Percentiles rank a stretch among this genome's conserved stretches.
phyloP scores from a whole-genome alignment of 2,888 invertebrate species.

The Sisyra nigra region DNA sequence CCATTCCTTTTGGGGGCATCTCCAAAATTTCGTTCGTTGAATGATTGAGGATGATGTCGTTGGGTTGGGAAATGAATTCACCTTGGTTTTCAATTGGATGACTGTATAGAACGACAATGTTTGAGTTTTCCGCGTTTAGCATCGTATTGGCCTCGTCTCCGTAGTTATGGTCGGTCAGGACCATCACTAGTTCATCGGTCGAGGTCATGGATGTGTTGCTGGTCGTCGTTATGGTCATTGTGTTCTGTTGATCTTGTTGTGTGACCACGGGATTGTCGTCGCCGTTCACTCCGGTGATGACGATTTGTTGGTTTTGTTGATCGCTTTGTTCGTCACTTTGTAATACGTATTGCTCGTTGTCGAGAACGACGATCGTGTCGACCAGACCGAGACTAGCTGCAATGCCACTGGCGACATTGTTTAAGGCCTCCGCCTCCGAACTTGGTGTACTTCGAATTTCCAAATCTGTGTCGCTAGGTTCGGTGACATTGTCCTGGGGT shows the following conservation, averaged over 20 bases:
- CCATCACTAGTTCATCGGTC: conserved; percentile 44
- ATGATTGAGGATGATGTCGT: conserved; percentile 28
- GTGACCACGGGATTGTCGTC: too few species aligned
- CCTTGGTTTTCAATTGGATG: conserved; percentile 38
- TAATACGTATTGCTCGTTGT: conserved; percentile 42
- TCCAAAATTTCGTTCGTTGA: conserved; percentile 19
- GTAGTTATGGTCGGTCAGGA: conserved; percentile 40
- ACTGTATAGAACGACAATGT: conserved; percentile 46
- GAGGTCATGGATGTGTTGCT: conserved; percentile 22
- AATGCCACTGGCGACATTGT: conserved; percentile 37
- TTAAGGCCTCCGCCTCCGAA: conserved; percentile 36
- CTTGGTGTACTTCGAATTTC: conserved; percentile 26
- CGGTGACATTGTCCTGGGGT: conserved; percentile 12
- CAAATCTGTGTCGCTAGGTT: conserved; percentile 13
- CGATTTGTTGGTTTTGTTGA: conserved; percentile 13
- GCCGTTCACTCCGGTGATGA: conserved; percentile 13
- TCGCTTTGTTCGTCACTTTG: conserved; percentile 17
- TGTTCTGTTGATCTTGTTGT: too few species aligned
- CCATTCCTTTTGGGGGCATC: conserved; percentile 1
- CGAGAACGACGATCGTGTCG: conserved; percentile 36
- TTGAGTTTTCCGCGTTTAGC: conserved; percentile 34
- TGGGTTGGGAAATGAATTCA: conserved; percentile 29
- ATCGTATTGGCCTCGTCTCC: conserved; percentile 34
- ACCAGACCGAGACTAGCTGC: conserved; percentile 37
- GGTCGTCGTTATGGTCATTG: background rate